These are phyloP conservation scores for Meganola albula DNA, from an alignment of 2,888 invertebrate genomes.

Conservation along the genomic window DNA sequence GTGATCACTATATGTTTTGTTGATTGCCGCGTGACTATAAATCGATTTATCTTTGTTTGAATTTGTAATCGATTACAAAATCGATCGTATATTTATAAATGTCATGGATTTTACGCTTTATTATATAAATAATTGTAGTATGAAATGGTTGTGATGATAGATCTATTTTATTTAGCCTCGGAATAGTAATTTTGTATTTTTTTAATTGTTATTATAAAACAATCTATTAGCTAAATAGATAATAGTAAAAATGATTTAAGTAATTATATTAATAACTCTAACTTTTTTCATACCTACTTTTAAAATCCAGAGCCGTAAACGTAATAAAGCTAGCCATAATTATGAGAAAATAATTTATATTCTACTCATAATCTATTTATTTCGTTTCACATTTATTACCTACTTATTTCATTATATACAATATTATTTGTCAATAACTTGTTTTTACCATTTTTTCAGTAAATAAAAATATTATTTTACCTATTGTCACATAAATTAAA, in stretches of 20 bases:
- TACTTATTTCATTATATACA: no score
- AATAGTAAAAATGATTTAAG: not conserved
- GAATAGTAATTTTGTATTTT: slow-evolving; percentile 12
- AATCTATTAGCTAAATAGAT: not conserved
- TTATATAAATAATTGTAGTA: slow-evolving; percentile 41
- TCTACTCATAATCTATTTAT: no score
- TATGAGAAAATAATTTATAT: no score
- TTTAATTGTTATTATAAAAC: slow-evolving; percentile 4
- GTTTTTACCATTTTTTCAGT: no score
- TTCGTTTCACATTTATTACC: no score
- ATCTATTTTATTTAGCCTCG: slow-evolving; percentile 26
- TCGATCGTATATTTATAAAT: slow-evolving; percentile 53
- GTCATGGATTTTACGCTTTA: slow-evolving; percentile 51
- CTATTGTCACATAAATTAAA: no score
- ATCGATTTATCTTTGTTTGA: slow-evolving; percentile 39
- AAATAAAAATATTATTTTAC: no score
- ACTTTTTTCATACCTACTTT: not conserved
- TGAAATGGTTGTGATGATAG: slow-evolving; percentile 27
- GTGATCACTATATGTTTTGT: slow-evolving; percentile 41
- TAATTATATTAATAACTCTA: not conserved
- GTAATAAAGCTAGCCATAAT: no score
- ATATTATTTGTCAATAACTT: no score
- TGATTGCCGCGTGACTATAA: slow-evolving; percentile 40
- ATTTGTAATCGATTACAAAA: slow-evolving; percentile 50
- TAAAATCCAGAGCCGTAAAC: not conserved